Conservation (phyloP, 2,797 vertebrate species). For the Cyprinella venusta region DNA sequence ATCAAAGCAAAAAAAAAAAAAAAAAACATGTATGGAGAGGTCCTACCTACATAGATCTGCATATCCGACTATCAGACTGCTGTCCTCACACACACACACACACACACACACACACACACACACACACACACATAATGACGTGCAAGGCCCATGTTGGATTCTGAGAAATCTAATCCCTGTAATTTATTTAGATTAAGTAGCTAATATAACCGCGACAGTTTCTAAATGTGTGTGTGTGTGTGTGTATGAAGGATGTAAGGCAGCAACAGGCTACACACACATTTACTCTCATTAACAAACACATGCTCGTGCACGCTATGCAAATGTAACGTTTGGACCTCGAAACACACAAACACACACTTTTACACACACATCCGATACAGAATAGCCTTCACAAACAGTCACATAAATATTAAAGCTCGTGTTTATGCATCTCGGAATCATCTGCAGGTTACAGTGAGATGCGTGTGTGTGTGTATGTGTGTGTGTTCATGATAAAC, state of each 20-base stretch:
- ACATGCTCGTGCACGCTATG: neutral
- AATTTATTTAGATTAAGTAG: conserved; percentile 28
- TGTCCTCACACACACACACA: conserved; percentile 65
- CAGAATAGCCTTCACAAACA: neutral
- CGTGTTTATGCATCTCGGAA: neutral
- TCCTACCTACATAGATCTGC: conserved; percentile 88
- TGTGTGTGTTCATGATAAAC: conserved; percentile 20
- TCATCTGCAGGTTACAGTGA: neutral
- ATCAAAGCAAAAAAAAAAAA: conserved; percentile 91
- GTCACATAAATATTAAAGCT: neutral
- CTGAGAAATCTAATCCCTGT: conserved; percentile 57
- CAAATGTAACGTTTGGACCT: neutral
- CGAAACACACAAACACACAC: conserved; percentile 13
- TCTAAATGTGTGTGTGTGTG: neutral
- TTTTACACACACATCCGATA: neutral
- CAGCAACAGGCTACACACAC: conserved; percentile 24
- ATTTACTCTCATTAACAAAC: conserved; percentile 8
- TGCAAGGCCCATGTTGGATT: conserved; percentile 62
- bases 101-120: conserved; percentile 57
- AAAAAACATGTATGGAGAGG: conserved; percentile 87
- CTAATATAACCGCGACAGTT: neutral
- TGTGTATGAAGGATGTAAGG: neutral
- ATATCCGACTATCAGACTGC: conserved; percentile 85
- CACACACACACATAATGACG: conserved; percentile 68
- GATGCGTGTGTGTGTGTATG: conserved; percentile 21